Conservation (phyloP, 2,888 invertebrate genomes). For the Papilio elwesi region DNA sequence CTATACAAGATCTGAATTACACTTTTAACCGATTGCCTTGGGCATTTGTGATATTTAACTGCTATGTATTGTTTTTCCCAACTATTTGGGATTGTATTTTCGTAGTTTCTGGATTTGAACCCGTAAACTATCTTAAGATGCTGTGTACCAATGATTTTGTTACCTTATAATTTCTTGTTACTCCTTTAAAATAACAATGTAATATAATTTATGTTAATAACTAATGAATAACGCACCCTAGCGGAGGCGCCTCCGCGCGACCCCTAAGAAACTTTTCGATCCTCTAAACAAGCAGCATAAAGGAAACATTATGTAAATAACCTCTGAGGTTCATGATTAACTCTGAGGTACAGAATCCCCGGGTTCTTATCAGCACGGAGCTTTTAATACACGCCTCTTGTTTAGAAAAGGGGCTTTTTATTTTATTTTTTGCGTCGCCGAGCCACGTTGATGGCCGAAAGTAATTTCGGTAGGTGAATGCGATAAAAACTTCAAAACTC, state of each 20-base stretch:
- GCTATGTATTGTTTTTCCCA: no score
- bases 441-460: constrained; percentile 12
- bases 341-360: constrained; percentile 53
- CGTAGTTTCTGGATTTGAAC: no score
- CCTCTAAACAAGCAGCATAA: constrained; percentile 65
- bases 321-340: constrained; percentile 73
- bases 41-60: no score
- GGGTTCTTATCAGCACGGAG: constrained; percentile 45
- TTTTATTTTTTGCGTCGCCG: constrained; percentile 4
- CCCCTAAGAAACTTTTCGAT: constrained; percentile 61
- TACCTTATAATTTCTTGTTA: no score
- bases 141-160: no score
- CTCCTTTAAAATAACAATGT: no score
- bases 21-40: no score
- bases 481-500: constrained; percentile 2
- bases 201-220: constrained; percentile 28
- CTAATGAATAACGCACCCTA: constrained; percentile 37
- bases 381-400: constrained; percentile 55
- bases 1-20: no score
- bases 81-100: no score
- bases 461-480: constrained; percentile 18
- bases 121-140: no score
- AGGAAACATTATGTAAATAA: constrained; percentile 79
- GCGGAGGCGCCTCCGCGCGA: constrained; percentile 48
- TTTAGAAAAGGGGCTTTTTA: constrained; percentile 34